Evolutionary conservation across 2,797 vertebrate species (phyloP), one percentile per base, ranked within the genome.

Genomic region (Rhinophrynus dorsalis): DNA sequence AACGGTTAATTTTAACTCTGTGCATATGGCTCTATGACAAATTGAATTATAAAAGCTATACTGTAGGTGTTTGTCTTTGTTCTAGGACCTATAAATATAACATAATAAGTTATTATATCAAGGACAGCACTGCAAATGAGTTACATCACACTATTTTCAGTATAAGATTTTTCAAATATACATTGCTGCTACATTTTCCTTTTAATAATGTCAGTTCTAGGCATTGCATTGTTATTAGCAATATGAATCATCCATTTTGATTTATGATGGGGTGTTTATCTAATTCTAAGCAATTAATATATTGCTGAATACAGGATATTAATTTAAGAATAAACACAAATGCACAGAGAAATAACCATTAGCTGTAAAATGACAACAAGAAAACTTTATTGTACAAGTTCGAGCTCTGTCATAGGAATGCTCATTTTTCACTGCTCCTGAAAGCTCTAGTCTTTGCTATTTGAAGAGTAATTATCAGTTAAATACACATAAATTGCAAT

Each of bases 391-490:
- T 59, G 62, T 40, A 18, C 55, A 52, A 73, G 61, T 73, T 66
- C 65, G 32, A 40, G 69, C 35, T 26, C 3, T 42, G 37, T 66
- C 44, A 50, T 15, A 24, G 8, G 26, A 30, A 40, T 21, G 13
- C 7, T 35, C 45, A 66, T 73, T 73, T 65, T 58, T 73, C 54
- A 52, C 33, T 20, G n/a, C 24, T 48, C 52, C 21, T 50, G 42
- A 58, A 57, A 40, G 18, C 29, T 32, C 23, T 30, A 30, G 37
- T 24, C 20, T 50, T 65, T 51, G 32, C 52, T 44, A 58, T 59
- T 48, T 59, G 37, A 58, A 42, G 33, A 73, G 60, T 54, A 76
- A 77, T 75, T 80, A 75, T 24, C 40, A 78, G 60, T 29, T 68
- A 67, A 74, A 37, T 26, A 51, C 68, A 58, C 68, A 58, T 2